Base-by-base conservation (phyloP, 2,888 invertebrate species). In the Andrena fulva region DNA sequence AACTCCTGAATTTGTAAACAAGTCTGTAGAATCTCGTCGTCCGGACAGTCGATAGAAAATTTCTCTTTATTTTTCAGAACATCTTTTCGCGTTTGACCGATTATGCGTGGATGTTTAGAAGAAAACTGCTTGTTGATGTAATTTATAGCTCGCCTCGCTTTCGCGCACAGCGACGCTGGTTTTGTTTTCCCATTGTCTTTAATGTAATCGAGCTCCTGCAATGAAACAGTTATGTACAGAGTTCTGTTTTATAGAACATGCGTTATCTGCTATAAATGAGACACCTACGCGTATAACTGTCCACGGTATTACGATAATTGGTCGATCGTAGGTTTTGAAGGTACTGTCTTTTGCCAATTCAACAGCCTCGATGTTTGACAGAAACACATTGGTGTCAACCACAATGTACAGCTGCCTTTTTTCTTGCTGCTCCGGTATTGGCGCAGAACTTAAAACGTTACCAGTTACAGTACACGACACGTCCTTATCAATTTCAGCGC, bases 11-110 rank as follows among this genome's bases (percentile, higher is more conserved):
- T 93, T 85, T 94, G 94, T 59, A 94, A 84, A 85, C 94, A 94
- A 50, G 94, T 94, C 84, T 94, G 94, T 29, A 95, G 85, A 71
- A 95, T 94, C 68, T 93, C 92, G 82, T 95, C 95, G 89, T 95
- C 95, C 64, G 94, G 94, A 84, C 93, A 94, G 48, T 92, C 92
- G 0, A 84, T 48, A 0, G 77, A 78, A 75, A 91, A 93, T 79
- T 84, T 89, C 50, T 86, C 64, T 82, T 89, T 91, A 77, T 93
- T 93, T 60, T 82, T 84, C 20, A 79, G 70, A 29, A 91, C 91
- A 12, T 94, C 93, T 67, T 84, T 86, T 20, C 91, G 90, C 3
- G 91, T 92, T 88, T 94, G 94, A 31, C 93, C 93, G 66, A 93
- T 84, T 29, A 94, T 66, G 50, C 91, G 90, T 56, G 94, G 93